Evolutionary conservation across 2,888 invertebrate genomes (phyloP), one percentile per base, ranked within the genome.

Genomic region (Torymus tubicola): DNA sequence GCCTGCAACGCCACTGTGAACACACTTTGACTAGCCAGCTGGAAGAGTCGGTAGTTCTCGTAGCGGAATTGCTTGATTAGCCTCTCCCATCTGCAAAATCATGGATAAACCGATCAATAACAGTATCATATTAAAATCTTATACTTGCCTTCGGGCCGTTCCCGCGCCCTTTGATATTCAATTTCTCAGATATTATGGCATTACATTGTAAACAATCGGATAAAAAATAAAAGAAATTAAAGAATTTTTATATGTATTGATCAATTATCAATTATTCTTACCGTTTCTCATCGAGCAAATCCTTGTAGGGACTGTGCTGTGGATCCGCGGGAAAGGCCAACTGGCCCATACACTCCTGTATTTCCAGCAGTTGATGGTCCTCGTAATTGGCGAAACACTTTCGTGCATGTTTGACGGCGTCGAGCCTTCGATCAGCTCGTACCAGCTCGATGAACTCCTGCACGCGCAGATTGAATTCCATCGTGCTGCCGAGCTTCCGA

Each of bases 391-490:
- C 95, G 91, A 99, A 97, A 91, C 97, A 95, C 90, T 98, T 98
- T 86, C 98, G 94, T 0, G 99, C 98, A 92, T 99, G 98, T 85
- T 96, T 95, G 1, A 99, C 97, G 13, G 99, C 99, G 82, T 99
- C 99, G 84, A 97, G 92, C 67, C 97, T 94, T 80, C 94, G 93
- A 89, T 97, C 97, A 12, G 93, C 93, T 80, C 97, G 94, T n/a
- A 99, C 96, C 72, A 99, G 91, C 91, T 99, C 99, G 55, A 99
- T 96, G 90, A 98, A 99, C 91, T 99, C 99, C 92, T 99, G 95
- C 86, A 97, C 94, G 58, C 97, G 93, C 81, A 99, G 93, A 91
- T 97, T 97, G 89, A 99, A 97, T 91, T 99, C 99, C 93, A 99
- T 95, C 76, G 95, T 96, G 73, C 98, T 98, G 91, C 97, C 96